A percentile compares a stretch with the other conserved stretches of the same genome.
These are phyloP conservation scores for Lasioglossum lativentre DNA, from an alignment of 2,888 invertebrate species.

Conservation along the genomic window DNA sequence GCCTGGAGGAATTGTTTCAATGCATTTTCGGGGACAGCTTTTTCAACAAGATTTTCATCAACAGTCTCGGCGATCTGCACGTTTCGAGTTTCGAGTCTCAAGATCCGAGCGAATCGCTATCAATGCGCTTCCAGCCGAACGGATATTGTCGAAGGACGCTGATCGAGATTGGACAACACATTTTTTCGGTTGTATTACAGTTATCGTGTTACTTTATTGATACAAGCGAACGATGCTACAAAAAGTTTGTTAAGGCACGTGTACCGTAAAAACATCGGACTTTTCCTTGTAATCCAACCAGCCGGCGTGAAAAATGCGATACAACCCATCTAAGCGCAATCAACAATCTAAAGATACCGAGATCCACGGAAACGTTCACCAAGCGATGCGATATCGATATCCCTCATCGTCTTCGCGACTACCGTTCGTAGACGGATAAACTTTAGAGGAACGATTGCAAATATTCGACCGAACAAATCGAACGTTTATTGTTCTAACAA, in stretches of 20 bases:
- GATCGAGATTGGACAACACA: constrained; percentile 64
- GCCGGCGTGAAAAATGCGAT: constrained; percentile 41
- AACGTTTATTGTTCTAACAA: not conserved
- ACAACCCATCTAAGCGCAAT: constrained; percentile 23
- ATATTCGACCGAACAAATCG: not conserved
- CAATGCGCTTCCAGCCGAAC: not conserved
- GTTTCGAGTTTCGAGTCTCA: not conserved
- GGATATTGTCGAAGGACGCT: constrained; percentile 62
- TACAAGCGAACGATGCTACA: constrained; percentile 44
- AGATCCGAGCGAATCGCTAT: not conserved
- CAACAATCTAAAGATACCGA: constrained; percentile 32
- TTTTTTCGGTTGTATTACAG: constrained; percentile 31
- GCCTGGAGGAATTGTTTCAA: too few relatives aligned
- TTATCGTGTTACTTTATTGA: constrained; percentile 52
- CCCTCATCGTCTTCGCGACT: not conserved
- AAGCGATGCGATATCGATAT: not conserved
- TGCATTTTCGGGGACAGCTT: too few relatives aligned
- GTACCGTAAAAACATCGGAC: constrained; percentile 3
- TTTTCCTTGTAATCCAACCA: constrained; percentile 51
- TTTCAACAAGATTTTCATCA: not conserved
- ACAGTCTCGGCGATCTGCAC: not conserved
- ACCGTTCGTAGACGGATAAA: not conserved
- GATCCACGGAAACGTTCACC: constrained; percentile 36
- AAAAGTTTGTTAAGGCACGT: constrained; percentile 27
- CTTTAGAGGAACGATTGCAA: not conserved